Evolutionary conservation across 2,888 invertebrate genomes (phyloP).

Genomic region (Halictus quadricinctus): DNA sequence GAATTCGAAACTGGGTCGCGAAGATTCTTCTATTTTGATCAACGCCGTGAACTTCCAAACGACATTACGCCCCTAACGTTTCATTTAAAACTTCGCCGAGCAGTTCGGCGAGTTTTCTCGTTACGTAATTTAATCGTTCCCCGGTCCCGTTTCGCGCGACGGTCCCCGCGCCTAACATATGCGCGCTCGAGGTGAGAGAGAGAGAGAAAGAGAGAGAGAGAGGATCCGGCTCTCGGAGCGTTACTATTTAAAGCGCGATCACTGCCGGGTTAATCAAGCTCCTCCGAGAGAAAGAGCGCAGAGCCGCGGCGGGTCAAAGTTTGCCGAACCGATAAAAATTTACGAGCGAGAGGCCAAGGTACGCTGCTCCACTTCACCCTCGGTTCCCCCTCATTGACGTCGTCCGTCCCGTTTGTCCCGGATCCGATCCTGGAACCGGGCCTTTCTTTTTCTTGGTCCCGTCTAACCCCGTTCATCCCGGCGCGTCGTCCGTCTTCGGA

Average conservation of each 20-base stretch:
- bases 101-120: conserved; percentile 15
- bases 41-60: not conserved
- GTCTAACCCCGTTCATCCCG: not conserved
- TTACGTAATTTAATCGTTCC: conserved; percentile 35
- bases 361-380: conserved; percentile 41
- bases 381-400: conserved; percentile 45
- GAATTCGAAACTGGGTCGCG: not conserved
- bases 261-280: conserved; percentile 43
- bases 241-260: conserved; percentile 49
- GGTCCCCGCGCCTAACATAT: not conserved
- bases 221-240: conserved; percentile 2
- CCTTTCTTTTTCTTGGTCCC: conserved; percentile 6
- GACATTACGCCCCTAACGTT: conserved; percentile 7
- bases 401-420: conserved; percentile 34
- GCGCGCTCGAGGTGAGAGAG: not conserved
- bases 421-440: conserved; percentile 11
- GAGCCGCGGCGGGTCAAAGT: conserved; percentile 44
- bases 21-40: conserved; percentile 8
- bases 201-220: not conserved
- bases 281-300: conserved; percentile 10
- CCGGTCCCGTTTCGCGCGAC: not conserved
- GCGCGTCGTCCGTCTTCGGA: conserved; percentile 6
- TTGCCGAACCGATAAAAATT: conserved; percentile 55
- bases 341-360: conserved; percentile 41
- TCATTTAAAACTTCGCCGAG: conserved; percentile 19